A percentile compares a stretch with the other conserved stretches of the same genome.
phyloP scores from a whole-genome alignment of 2,113 vertebrate species.

The Cottus gobio region DNA sequence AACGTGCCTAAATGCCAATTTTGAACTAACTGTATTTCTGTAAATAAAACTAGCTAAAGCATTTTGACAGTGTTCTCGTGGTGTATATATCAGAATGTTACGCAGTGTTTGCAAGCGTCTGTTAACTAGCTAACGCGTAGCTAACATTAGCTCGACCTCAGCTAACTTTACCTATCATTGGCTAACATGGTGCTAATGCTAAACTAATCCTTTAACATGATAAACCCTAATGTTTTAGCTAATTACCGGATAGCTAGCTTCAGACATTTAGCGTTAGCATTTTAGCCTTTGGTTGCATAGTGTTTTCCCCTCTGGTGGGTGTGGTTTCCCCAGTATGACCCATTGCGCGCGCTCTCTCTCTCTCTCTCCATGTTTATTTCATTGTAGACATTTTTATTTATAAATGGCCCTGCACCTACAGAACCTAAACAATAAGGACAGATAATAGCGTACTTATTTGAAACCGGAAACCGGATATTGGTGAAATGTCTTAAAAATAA shows the following conservation, averaged over 20 bases:
- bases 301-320: not conserved
- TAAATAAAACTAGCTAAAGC: not conserved
- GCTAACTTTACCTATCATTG: not conserved
- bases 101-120: not conserved
- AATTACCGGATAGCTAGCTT: too few relatives aligned
- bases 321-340: too few relatives aligned
- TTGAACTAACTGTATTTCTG: not conserved
- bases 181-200: not conserved
- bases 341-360: too few relatives aligned
- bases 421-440: not conserved
- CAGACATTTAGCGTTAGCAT: not conserved
- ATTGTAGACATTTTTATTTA: not conserved
- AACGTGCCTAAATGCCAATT: not conserved
- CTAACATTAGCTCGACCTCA: not conserved
- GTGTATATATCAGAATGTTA: not conserved
- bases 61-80: not conserved
- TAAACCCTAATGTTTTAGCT: not conserved
- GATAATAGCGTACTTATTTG: not conserved
- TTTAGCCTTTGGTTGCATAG: not conserved
- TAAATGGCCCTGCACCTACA: too few relatives aligned
- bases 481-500: not conserved
- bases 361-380: not conserved
- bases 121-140: not conserved
- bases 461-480: not conserved
- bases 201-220: not conserved